Percentiles rank a stretch among this genome's conserved stretches.
phyloP scores from a whole-genome alignment of 1,140 invertebrate genomes.

The Aphelenchoides fujianensis region DNA sequence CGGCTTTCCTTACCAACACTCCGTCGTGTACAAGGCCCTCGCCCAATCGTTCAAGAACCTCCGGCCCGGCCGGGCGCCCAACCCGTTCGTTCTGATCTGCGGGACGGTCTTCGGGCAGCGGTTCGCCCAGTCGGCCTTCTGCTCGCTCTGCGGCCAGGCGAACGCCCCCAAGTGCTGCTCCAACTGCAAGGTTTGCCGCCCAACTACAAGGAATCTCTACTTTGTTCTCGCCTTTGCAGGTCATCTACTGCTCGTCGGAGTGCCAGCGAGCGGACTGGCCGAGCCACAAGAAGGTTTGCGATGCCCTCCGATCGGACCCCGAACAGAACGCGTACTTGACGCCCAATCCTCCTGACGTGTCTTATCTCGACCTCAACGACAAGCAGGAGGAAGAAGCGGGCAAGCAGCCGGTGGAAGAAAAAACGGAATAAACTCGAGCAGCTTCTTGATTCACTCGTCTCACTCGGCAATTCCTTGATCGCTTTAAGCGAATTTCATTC shows the following conservation, averaged over 20 bases:
- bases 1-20: constrained; percentile 57
- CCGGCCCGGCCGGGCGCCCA: constrained; percentile 61
- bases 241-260: constrained; percentile 85
- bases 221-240: constrained; percentile 62
- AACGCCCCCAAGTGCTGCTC: constrained; percentile 86
- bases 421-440: background rate
- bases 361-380: background rate
- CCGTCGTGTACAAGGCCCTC: constrained; percentile 48
- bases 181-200: constrained; percentile 75
- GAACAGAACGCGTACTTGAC: background rate
- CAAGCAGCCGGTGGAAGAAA: background rate
- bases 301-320: constrained; percentile 21
- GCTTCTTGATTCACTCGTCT: background rate
- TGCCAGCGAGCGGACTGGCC: constrained; percentile 95
- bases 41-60: constrained; percentile 27
- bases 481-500: no score
- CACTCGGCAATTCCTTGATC: no score
- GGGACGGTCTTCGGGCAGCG: constrained; percentile 78
- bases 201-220: constrained; percentile 19
- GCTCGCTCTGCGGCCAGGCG: constrained; percentile 82
- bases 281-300: constrained; percentile 81
- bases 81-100: constrained; percentile 73
- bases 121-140: constrained; percentile 74
- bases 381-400: background rate
- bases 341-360: background rate